Percentiles rank a stretch among this genome's conserved stretches.
Conservation (phyloP, 2,113 vertebrate genomes). For the Toxotes jaculatrix region DNA sequence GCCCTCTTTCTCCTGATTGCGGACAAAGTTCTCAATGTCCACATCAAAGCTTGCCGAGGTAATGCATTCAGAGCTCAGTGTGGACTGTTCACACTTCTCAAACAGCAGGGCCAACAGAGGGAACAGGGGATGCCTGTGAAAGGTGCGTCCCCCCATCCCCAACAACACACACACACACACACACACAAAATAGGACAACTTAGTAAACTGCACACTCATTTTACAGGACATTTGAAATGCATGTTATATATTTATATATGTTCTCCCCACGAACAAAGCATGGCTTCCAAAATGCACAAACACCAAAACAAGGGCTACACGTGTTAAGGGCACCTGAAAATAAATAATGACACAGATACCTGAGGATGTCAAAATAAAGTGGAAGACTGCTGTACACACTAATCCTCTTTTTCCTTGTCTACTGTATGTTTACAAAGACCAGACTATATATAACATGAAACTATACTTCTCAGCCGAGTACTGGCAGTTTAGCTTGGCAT, state of each 20-base stretch:
- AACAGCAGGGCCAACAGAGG: slow-evolving; percentile 96
- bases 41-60: slow-evolving; percentile 97
- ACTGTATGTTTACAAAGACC: not conserved
- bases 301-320: no score
- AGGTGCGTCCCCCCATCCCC: not conserved
- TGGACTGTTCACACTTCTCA: slow-evolving; percentile 98
- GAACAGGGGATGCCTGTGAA: slow-evolving; percentile 93
- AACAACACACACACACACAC: no score
- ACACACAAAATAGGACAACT: not conserved
- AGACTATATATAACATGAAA: not conserved
- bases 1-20: slow-evolving; percentile 95
- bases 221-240: not conserved
- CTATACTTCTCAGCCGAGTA: not conserved
- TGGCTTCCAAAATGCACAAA: not conserved
- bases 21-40: slow-evolving; percentile 98
- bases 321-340: not conserved
- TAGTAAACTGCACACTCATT: not conserved
- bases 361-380: not conserved
- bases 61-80: slow-evolving; percentile 96
- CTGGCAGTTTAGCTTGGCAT: not conserved
- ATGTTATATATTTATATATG: no score
- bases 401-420: not conserved
- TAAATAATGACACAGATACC: no score
- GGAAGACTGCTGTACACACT: not conserved
- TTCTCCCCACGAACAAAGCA: no score